Conservation (phyloP, 1,140 invertebrate species). For the Drosophila ohnishii region DNA sequence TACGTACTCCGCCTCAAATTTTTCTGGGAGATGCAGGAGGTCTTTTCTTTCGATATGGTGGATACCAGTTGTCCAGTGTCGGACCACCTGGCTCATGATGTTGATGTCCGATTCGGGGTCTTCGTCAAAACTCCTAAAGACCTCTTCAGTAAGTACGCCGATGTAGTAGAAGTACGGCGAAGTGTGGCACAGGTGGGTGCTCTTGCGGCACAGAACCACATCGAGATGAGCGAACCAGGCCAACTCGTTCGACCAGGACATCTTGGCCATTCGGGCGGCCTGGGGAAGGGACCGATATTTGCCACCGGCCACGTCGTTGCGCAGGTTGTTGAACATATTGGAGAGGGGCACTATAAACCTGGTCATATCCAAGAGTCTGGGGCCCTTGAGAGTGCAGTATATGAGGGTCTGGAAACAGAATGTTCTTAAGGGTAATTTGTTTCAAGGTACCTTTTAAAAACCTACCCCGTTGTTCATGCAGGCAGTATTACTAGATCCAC, state of each 20-base stretch:
- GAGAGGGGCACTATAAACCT: not conserved
- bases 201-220: conserved; percentile 9
- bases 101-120: no score
- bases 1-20: not conserved
- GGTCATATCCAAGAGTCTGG: not conserved
- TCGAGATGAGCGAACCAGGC: conserved; percentile 37
- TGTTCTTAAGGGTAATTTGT: not conserved
- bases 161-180: conserved; percentile 26
- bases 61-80: not conserved
- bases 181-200: conserved; percentile 2
- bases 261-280: conserved; percentile 40
- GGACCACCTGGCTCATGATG: not conserved
- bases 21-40: not conserved
- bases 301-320: conserved; percentile 43
- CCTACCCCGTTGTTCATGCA: conserved; percentile 37
- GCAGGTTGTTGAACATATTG: conserved; percentile 24
- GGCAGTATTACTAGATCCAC: conserved; percentile 7
- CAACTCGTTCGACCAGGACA: conserved; percentile 48
- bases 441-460: not conserved
- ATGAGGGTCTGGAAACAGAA: not conserved
- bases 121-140: not conserved
- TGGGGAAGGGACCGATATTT: conserved; percentile 19
- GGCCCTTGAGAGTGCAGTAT: not conserved
- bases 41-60: not conserved
- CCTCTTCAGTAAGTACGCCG: conserved; percentile 16